A percentile compares a stretch with the other conserved stretches of the same genome.
Conservation (phyloP, 2,888 invertebrate genomes). For the Megaustenia siamemsis region DNA sequence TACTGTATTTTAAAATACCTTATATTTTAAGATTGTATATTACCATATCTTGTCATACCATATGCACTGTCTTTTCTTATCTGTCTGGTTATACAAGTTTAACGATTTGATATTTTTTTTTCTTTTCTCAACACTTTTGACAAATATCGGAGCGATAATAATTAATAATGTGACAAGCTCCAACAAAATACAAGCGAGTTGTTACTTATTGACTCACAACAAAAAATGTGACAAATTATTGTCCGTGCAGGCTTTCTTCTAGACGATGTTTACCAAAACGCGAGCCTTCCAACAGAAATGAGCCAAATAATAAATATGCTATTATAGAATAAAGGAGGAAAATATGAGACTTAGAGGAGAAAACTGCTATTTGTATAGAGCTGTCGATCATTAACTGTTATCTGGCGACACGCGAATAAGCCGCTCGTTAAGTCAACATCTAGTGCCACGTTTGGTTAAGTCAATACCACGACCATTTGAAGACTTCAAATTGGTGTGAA, state of each 20-base stretch:
- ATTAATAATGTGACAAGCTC: no score
- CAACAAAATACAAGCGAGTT: not conserved
- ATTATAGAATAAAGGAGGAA: not conserved
- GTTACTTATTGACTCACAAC: not conserved
- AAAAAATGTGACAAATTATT: not conserved
- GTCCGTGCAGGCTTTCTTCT: not conserved
- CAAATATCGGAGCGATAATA: no score
- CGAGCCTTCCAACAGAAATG: not conserved
- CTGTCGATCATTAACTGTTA: conserved; percentile 13
- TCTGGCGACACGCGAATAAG: not conserved
- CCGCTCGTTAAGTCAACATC: not conserved
- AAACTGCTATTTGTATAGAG: conserved; percentile 3
- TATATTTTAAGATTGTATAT: no score
- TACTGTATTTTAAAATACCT: no score
- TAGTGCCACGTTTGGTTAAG: not conserved
- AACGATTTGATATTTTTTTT: no score
- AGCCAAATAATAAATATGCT: not conserved
- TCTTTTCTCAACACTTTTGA: no score
- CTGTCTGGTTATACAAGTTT: no score
- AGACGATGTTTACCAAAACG: not conserved
- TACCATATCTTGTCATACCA: no score
- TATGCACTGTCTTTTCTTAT: no score
- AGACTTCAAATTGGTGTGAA: not conserved
- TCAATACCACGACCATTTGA: not conserved
- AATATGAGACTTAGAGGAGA: not conserved